Percentiles rank a stretch among this genome's conserved stretches.
These are phyloP conservation scores for Tipula helvola DNA, from an alignment of 2,888 invertebrate genomes.

Conservation along the genomic window DNA sequence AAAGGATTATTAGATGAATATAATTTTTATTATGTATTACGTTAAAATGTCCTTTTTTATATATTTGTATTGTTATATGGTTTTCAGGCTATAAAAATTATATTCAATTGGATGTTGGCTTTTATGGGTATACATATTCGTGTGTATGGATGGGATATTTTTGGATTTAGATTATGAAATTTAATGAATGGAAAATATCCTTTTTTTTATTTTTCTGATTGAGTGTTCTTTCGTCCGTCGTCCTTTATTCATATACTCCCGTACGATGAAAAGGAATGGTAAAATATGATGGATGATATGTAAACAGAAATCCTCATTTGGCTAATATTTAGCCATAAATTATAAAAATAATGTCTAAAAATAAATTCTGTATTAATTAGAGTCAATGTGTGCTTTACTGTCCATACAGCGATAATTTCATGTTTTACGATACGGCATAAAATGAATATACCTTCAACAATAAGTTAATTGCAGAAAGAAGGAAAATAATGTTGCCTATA, in stretches of 20 bases:
- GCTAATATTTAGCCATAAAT: not conserved
- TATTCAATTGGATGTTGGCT: not conserved
- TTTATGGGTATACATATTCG: not conserved
- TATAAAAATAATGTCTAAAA: not conserved
- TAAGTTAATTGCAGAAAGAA: too few relatives aligned
- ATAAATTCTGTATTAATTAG: too few relatives aligned
- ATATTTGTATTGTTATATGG: not conserved
- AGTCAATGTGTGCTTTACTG: too few relatives aligned
- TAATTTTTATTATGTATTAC: not conserved
- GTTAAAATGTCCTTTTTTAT: not conserved
- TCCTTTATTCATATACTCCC: not conserved
- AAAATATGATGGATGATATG: not conserved
- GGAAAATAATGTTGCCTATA: too few relatives aligned
- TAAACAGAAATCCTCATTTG: not conserved
- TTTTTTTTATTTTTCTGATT: not conserved
- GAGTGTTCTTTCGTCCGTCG: not conserved
- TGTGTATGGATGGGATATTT: not conserved
- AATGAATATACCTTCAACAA: too few relatives aligned
- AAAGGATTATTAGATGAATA: not conserved
- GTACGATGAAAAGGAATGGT: not conserved
- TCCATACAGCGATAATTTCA: too few relatives aligned
- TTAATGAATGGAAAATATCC: not conserved
- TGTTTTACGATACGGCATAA: too few relatives aligned
- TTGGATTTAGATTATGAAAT: not conserved
- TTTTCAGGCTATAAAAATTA: not conserved